phyloP scores from a whole-genome alignment of 2,113 vertebrate genomes.

The Petrocephalus microphthalmus region DNA sequence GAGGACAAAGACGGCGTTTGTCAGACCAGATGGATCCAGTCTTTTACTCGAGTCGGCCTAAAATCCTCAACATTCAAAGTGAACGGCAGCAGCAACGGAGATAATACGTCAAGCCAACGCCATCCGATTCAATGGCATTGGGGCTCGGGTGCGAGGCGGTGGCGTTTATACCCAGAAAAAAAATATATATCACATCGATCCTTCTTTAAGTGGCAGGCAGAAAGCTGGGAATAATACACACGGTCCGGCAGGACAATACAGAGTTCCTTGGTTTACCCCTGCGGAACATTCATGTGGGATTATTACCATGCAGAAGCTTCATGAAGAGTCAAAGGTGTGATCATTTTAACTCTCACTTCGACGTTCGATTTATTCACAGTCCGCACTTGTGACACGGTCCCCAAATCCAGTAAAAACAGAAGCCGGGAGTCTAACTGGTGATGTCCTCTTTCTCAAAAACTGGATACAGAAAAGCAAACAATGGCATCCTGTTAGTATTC shows the following conservation, averaged over 20 bases:
- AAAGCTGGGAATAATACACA: neutral
- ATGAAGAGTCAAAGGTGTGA: neutral
- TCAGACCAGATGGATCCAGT: slow-evolving; percentile 15
- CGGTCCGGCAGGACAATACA: neutral
- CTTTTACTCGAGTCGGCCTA: slow-evolving; percentile 15
- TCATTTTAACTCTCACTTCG: neutral
- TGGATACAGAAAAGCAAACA: neutral
- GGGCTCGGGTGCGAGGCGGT: neutral
- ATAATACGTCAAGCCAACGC: slow-evolving; percentile 8
- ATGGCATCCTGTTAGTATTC: neutral
- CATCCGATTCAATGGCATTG: neutral
- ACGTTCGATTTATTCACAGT: neutral
- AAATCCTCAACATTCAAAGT: slow-evolving; percentile 18
- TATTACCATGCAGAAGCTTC: neutral
- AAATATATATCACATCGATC: neutral
- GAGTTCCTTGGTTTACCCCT: neutral
- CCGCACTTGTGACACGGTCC: neutral
- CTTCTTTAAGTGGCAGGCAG: neutral
- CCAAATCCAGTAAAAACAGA: neutral
- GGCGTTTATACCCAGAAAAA: neutral
- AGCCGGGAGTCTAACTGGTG: neutral
- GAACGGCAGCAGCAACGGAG: slow-evolving; percentile 23
- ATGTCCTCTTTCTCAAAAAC: neutral
- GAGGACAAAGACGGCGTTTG: slow-evolving; percentile 35
- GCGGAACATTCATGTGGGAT: neutral